Conservation (phyloP, 2,113 vertebrate genomes). For the Callipepla squamata region DNA sequence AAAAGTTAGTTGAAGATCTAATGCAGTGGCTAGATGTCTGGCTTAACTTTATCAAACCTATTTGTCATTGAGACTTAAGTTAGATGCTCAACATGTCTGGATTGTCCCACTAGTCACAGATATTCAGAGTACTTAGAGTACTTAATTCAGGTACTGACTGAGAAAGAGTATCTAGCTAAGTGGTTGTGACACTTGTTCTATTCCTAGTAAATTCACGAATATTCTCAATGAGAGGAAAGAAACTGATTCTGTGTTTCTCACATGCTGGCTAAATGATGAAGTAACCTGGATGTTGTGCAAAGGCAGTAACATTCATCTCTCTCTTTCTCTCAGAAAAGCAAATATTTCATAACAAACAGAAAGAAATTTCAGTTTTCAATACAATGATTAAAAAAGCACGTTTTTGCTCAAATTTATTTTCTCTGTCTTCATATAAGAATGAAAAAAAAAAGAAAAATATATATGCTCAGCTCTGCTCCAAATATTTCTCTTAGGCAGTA, state of each 20-base stretch:
- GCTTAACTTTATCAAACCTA: background rate
- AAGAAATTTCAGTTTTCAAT: conserved; percentile 14
- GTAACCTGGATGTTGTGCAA: background rate
- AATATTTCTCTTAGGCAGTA: background rate
- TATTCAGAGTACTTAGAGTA: background rate
- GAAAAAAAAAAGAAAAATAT: background rate
- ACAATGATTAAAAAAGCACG: background rate
- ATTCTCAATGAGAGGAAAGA: conserved; percentile 6
- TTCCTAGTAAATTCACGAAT: conserved; percentile 25
- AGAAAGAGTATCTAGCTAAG: background rate
- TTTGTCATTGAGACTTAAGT: background rate
- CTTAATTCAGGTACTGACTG: rapidly evolving
- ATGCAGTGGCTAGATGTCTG: background rate
- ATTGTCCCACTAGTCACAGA: background rate
- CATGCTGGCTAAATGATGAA: conserved; percentile 23
- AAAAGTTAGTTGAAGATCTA: background rate
- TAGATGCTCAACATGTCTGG: background rate
- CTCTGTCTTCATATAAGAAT: background rate
- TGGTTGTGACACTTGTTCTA: background rate
- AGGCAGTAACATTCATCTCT: conserved; percentile 31
- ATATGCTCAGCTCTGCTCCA: background rate
- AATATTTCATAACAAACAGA: conserved; percentile 19
- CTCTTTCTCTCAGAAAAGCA: conserved; percentile 5
- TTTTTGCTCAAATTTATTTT: background rate
- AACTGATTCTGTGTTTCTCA: background rate